Evolutionary conservation across 2,113 vertebrate species (phyloP).

Genomic region (Candoia aspera): DNA sequence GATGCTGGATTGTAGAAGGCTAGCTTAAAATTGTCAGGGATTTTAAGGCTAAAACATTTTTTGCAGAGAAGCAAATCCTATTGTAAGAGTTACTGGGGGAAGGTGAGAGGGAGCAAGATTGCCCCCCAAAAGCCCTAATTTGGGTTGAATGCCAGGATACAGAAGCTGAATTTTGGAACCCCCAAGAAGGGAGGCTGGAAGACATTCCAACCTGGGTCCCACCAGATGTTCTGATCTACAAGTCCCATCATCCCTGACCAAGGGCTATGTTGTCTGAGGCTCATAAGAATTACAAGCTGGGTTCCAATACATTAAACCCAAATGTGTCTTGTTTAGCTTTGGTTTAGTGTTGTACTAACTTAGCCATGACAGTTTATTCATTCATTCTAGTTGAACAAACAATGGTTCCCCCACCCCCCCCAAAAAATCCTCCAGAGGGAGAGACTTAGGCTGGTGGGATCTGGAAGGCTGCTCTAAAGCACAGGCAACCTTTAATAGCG

Average conservation of each 20-base stretch:
- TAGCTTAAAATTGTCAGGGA: neutral
- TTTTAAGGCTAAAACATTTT: neutral
- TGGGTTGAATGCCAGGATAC: neutral
- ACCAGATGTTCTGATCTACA: neutral
- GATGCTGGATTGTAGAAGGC: neutral
- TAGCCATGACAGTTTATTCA: neutral
- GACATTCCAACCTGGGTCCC: neutral
- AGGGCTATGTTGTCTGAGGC: neutral
- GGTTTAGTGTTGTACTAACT: neutral
- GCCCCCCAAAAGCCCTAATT: neutral
- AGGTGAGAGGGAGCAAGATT: neutral
- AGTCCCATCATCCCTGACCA: neutral
- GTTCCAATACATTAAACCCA: neutral
- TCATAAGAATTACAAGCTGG: neutral
- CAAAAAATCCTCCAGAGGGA: neutral
- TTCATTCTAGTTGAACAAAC: neutral
- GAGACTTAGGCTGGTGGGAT: neutral
- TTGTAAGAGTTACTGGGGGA: neutral
- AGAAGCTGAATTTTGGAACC: neutral
- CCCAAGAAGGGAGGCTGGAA: too few species aligned
- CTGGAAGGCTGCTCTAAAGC: neutral
- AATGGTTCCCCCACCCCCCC: neutral
- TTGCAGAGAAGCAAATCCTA: neutral
- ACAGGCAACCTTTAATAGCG: slow-evolving; percentile 14
- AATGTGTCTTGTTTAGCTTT: neutral